phyloP scores from a whole-genome alignment of 2,113 vertebrate genomes.

The Peromyscus leucopus region DNA sequence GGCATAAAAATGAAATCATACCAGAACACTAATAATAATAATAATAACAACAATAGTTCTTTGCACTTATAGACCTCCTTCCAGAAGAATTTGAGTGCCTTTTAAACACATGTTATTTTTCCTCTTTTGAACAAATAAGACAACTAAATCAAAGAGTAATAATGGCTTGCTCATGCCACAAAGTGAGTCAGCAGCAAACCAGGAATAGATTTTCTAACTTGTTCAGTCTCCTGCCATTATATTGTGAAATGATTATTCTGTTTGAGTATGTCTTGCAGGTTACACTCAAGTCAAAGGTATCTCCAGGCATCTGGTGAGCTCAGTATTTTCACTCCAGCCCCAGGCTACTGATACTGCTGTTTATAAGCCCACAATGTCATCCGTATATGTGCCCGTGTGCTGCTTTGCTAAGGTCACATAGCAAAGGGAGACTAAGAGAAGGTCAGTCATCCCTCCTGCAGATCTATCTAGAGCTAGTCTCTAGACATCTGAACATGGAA shows the following conservation, averaged over 20 bases:
- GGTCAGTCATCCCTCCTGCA: neutral
- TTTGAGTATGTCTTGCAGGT: constrained; percentile 34
- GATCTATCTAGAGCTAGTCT: neutral
- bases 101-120: constrained; percentile 73
- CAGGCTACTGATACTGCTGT: constrained; percentile 21
- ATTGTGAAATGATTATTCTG: constrained; percentile 52
- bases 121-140: constrained; percentile 71
- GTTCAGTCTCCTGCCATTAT: constrained; percentile 65
- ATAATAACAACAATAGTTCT: constrained; percentile 70
- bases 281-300: constrained; percentile 55
- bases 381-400: neutral
- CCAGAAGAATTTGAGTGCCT: constrained; percentile 74
- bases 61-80: constrained; percentile 66
- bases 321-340: neutral
- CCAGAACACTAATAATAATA: constrained; percentile 66
- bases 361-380: constrained; percentile 8
- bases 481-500: neutral
- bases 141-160: constrained; percentile 77
- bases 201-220: constrained; percentile 73
- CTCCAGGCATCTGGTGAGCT: constrained; percentile 16
- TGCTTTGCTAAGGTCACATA: neutral
- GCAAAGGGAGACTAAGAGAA: neutral
- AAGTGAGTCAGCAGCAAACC: constrained; percentile 71
- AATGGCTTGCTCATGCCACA: constrained; percentile 73
- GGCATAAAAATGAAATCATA: constrained; percentile 73